Evolutionary conservation across 2,113 vertebrate genomes (phyloP), one percentile per base, ranked within the genome.

Genomic region (Psilopogon haemacephalus): DNA sequence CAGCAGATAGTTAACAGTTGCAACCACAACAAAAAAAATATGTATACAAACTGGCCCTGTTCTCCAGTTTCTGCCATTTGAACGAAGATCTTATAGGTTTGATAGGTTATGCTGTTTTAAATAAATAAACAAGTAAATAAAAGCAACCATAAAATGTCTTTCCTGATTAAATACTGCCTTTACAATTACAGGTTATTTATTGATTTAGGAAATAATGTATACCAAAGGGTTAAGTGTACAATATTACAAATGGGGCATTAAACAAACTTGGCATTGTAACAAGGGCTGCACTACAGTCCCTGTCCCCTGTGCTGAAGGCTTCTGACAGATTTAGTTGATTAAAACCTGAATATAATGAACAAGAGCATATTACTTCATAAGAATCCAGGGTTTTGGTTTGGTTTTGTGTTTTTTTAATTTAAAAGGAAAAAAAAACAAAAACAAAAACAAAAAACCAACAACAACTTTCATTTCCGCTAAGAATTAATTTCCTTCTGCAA

Each of bases 1-100:
- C 56, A 83, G 94, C 86, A 94, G 90, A 94, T 92, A 94, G 74
- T 93, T 97, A 97, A 96, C 79, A 95, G 88, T 93, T 92, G 94
- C 86, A 94, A 92, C 65, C 85, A 30, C 50, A 94, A 76, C 90
- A 89, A 87, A 90, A 88, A 95, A 90, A 88, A 95, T 70, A 94
- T 3, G 4, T 64, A 48, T 15, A 59, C 48, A 58, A 74, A 86
- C 89, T 87, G 86, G 89, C 80, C 84, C 80, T 93, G 88, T 74
- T 89, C 84, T 94, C 79, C 76, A 64, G 76, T 84, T 95, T 88
- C 89, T 94, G 32, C 87, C 72, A 83, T 91, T 95, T 95, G 91
- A 89, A 96, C 35, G 86, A 71, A 79, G 35, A 72, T 95, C 85
- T 91, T 90, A 83, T 2, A 91, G 59, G 70, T 78, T 70, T 87